Base-by-base conservation (phyloP, 2,888 invertebrate species). In the Dasysyrphus tricinctus region DNA sequence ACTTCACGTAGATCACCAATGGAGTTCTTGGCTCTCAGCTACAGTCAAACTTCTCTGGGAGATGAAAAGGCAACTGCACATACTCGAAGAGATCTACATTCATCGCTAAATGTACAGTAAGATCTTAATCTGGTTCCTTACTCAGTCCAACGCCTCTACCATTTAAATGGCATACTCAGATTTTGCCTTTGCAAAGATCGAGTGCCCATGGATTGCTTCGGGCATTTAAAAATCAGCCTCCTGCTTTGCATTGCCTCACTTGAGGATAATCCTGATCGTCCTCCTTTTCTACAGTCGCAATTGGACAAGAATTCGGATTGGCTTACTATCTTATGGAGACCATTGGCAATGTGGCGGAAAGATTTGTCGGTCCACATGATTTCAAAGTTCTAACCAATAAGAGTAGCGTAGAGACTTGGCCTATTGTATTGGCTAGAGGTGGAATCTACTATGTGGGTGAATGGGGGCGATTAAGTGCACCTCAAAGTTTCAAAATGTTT, bases 161-260 rank as follows among this genome's bases (percentile, higher is more conserved):
- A 89, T 93, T 9, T 89, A 89, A n/a, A 56, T 57, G 4, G 80
- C 89, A 1, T 90, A 90, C 59, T 91, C 93, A 0, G 92, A 92
- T 77, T 93, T 92, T 89, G 89, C 92, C 0, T 92, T 93, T 75
- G 90, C 92, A 3, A 91, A 72, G 90, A 91, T 5, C 88, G 90
- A 5, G 91, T 92, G 47, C 93, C 93, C 5, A 91, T 92, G 89
- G 91, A 92, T 63, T 92, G 92, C 47, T 93, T 91, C 88, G 91
- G 93, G 0, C 91, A 92, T 79, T 88, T 93, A 0, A 93, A 93
- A 89, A 91, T 93, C 88, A 91, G 91, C 7, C 88, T 93, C 12
- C 88, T 93, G 24, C 89, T 92, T 6, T 93, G 93, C 80, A 89
- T 93, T 29, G 92, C 91, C 12, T 93, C 93, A 49, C 89, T 92